These are phyloP conservation scores for Berghia stephanieae DNA, from an alignment of 1,140 invertebrate species.

Conservation along the genomic window DNA sequence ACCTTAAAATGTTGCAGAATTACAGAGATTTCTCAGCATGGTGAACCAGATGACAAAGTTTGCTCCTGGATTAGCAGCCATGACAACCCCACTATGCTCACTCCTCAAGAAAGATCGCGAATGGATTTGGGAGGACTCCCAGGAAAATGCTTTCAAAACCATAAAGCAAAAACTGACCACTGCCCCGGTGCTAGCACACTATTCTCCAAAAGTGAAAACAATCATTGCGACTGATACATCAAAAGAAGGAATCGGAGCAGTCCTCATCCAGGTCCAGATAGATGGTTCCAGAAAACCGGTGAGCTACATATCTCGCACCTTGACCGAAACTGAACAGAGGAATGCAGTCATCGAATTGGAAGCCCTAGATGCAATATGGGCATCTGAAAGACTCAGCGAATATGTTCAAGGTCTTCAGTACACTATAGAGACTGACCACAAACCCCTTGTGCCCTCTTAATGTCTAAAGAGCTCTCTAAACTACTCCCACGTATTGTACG, in stretches of 20 bases:
- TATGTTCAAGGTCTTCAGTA: background rate
- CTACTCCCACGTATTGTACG: too few species aligned
- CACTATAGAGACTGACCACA: background rate
- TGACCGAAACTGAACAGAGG: too few species aligned
- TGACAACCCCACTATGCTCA: slow-evolving; percentile 25
- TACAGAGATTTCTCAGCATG: slow-evolving; percentile 49
- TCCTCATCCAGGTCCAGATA: background rate
- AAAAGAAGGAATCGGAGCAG: background rate
- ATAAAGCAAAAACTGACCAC: slow-evolving; percentile 26
- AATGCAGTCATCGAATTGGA: background rate
- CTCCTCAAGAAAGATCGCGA: slow-evolving; percentile 20
- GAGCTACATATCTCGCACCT: too few species aligned
- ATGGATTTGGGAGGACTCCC: slow-evolving; percentile 27
- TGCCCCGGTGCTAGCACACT: background rate
- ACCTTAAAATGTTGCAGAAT: slow-evolving; percentile 32
- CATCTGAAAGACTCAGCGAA: background rate
- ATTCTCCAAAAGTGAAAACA: background rate
- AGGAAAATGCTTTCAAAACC: slow-evolving; percentile 17
- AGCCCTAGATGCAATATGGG: background rate
- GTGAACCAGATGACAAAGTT: slow-evolving; percentile 62
- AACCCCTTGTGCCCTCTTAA: background rate
- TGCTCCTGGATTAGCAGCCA: slow-evolving; percentile 24
- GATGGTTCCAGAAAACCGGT: slow-evolving; percentile 12
- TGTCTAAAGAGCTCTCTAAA: too few species aligned
- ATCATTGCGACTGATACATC: background rate